Percentiles rank a stretch among this genome's conserved stretches.
These are phyloP conservation scores for Pyrochroa serraticornis DNA, from an alignment of 2,888 invertebrate species.

Conservation along the genomic window DNA sequence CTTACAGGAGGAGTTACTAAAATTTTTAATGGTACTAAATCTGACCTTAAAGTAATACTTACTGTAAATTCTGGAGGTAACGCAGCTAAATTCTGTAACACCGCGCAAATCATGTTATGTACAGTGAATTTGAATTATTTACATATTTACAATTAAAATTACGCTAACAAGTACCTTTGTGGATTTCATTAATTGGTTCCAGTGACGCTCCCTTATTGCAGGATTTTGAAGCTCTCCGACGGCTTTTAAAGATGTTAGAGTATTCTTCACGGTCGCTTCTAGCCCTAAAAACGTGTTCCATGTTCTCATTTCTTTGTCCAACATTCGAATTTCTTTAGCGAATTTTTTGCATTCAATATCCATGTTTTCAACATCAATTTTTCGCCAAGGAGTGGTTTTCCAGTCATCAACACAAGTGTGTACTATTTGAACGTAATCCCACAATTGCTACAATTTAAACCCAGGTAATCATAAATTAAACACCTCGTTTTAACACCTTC, in stretches of 20 bases:
- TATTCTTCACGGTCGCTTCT: constrained; percentile 94
- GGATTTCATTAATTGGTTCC: constrained; percentile 95
- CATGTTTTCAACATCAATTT: constrained; percentile 98
- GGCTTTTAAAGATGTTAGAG: constrained; percentile 91
- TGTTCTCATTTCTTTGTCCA: constrained; percentile 95
- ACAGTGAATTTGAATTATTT: constrained; percentile 40
- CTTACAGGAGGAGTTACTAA: neutral
- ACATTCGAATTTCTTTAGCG: constrained; percentile 87
- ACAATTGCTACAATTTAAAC: constrained; percentile 74
- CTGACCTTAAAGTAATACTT: constrained; percentile 60
- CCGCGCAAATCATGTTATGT: constrained; percentile 46
- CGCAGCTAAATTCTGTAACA: constrained; percentile 81
- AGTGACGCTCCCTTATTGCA: constrained; percentile 93
- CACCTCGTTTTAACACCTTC: constrained; percentile 65
- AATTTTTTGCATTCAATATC: constrained; percentile 98
- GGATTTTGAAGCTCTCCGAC: constrained; percentile 96
- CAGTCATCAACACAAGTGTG: constrained; percentile 92
- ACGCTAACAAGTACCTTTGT: constrained; percentile 76
- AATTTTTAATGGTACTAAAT: neutral
- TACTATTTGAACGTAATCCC: constrained; percentile 94
- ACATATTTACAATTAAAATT: constrained; percentile 40
- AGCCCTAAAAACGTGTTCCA: constrained; percentile 92
- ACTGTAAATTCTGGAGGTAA: constrained; percentile 80
- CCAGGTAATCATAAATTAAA: constrained; percentile 15
- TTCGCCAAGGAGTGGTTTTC: constrained; percentile 97